Conservation (phyloP, 2,888 invertebrate genomes). For the Osedax frankpressi region DNA sequence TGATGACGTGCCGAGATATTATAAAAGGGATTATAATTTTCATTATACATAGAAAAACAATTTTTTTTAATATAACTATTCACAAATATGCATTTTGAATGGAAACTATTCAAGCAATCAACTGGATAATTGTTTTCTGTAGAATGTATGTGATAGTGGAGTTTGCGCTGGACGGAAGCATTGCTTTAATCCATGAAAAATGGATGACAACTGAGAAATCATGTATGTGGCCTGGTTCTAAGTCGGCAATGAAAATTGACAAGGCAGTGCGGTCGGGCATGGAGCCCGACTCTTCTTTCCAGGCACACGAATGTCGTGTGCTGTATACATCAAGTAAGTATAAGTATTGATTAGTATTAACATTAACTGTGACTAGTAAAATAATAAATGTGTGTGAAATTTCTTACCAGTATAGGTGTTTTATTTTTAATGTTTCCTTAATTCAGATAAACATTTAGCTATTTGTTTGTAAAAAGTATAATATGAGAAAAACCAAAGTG, state of each 20-base stretch:
- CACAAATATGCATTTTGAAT: background rate
- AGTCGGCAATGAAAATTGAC: background rate
- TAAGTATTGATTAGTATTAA: background rate
- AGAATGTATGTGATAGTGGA: background rate
- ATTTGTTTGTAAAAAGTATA: background rate
- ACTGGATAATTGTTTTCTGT: background rate
- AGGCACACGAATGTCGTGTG: background rate
- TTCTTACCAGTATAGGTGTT: background rate
- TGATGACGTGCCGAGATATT: background rate
- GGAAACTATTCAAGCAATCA: background rate
- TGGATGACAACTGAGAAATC: background rate
- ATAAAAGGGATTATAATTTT: constrained; percentile 7
- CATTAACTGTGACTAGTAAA: background rate
- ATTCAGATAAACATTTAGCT: background rate
- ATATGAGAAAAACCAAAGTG: constrained; percentile 7
- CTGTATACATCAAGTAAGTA: constrained; percentile 7
- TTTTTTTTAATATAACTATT: background rate
- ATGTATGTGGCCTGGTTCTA: background rate
- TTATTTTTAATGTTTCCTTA: background rate
- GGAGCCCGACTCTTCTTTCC: constrained; percentile 7
- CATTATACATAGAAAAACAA: background rate
- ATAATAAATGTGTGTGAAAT: constrained; percentile 6
- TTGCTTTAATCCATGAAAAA: background rate
- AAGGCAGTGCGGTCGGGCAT: constrained; percentile 1
- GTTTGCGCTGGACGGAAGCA: background rate